Evolutionary conservation across 2,888 invertebrate species (phyloP).

Genomic region (Craniophora ligustri): DNA sequence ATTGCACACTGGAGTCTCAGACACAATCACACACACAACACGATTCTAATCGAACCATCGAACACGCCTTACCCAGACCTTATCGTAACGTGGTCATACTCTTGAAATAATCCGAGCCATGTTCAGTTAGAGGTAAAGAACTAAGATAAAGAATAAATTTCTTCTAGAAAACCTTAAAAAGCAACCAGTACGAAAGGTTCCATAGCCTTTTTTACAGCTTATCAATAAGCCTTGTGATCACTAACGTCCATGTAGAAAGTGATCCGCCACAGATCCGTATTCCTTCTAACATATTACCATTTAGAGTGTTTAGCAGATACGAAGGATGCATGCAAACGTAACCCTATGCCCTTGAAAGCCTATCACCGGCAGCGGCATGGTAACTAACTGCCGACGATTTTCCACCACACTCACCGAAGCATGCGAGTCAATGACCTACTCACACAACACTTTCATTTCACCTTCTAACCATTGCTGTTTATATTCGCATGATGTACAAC

Average conservation of each 20-base stretch:
- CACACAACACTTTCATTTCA: slow-evolving; percentile 60
- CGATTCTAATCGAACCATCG: too few species aligned
- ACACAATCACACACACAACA: too few species aligned
- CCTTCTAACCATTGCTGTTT: slow-evolving; percentile 34
- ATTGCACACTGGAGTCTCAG: too few species aligned
- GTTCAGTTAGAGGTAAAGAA: too few species aligned
- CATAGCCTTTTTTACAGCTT: too few species aligned
- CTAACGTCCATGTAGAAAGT: slow-evolving; percentile 8
- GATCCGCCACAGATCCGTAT: slow-evolving; percentile 9
- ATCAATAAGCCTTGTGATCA: too few species aligned
- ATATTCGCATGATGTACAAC: slow-evolving; percentile 23
- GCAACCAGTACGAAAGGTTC: neutral
- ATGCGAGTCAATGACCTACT: slow-evolving; percentile 67
- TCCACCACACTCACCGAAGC: slow-evolving; percentile 61
- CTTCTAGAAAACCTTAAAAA: neutral
- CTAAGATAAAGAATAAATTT: too few species aligned
- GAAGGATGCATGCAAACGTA: slow-evolving; percentile 39
- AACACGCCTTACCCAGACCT: too few species aligned
- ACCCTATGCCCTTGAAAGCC: slow-evolving; percentile 53
- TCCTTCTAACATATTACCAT: slow-evolving; percentile 18
- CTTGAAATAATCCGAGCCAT: too few species aligned
- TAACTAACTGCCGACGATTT: slow-evolving; percentile 56
- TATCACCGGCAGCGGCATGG: slow-evolving; percentile 43
- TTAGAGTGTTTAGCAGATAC: slow-evolving; percentile 13
- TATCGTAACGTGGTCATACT: too few species aligned